Evolutionary conservation across 2,113 vertebrate species (phyloP).

Genomic region (Tretioscincus oriximinensis): DNA sequence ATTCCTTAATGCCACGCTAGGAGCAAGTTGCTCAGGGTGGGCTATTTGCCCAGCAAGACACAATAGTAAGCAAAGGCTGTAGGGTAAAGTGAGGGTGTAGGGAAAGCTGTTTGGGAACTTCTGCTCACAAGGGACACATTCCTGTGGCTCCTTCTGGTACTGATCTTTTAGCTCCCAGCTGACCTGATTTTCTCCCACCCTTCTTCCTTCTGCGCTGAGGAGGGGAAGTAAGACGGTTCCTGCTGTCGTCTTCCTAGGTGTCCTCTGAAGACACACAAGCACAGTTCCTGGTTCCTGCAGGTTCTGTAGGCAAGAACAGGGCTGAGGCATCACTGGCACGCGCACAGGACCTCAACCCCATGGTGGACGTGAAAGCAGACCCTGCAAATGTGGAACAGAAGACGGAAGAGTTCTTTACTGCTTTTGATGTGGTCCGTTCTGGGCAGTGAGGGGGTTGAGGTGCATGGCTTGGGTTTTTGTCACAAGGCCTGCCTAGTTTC

Average conservation of each 20-base stretch:
- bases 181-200: not conserved
- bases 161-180: not conserved
- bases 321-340: constrained; percentile 87
- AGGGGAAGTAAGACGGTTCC: fast-evolving
- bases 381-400: constrained; percentile 78
- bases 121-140: no score
- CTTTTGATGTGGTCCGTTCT: constrained; percentile 86
- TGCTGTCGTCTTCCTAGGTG: constrained; percentile 67
- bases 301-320: constrained; percentile 80
- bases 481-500: not conserved
- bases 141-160: not conserved
- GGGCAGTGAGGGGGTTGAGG: fast-evolving
- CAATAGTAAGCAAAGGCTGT: no score
- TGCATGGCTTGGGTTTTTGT: no score
- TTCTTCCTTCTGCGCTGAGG: not conserved
- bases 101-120: no score
- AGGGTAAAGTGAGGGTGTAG: no score
- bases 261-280: constrained; percentile 81
- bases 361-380: constrained; percentile 91
- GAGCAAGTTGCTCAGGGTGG: no score
- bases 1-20: no score
- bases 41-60: no score
- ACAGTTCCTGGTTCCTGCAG: constrained; percentile 87
- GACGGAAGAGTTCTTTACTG: constrained; percentile 84
- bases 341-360: constrained; percentile 93